Evolutionary conservation across 2,888 invertebrate genomes (phyloP).

Genomic region (Xestia xanthographa): DNA sequence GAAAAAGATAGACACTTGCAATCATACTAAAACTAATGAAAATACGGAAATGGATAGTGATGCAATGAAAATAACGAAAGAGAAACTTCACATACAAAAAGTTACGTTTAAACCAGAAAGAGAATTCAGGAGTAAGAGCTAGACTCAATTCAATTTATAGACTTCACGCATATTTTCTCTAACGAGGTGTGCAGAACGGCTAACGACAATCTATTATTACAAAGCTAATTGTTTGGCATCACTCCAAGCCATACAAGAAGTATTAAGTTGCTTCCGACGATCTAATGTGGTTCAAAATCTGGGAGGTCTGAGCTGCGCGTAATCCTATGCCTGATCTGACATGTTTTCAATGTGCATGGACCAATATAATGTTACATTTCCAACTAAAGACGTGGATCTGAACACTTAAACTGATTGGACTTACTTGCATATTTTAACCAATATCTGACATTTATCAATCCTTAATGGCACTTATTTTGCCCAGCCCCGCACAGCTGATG

Average conservation of each 20-base stretch:
- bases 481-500: background rate
- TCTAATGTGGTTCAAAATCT: conserved; percentile 17
- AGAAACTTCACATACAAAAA: too few species aligned
- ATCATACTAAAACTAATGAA: background rate
- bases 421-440: background rate
- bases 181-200: conserved; percentile 10
- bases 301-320: conserved; percentile 26
- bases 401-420: background rate
- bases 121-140: background rate
- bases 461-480: background rate
- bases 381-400: background rate
- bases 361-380: background rate
- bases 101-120: too few species aligned
- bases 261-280: conserved; percentile 24
- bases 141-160: background rate
- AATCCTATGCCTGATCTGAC: background rate
- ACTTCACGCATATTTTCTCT: conserved; percentile 22
- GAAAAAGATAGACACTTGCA: too few species aligned
- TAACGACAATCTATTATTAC: conserved; percentile 37
- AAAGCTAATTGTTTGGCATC: conserved; percentile 40
- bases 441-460: background rate
- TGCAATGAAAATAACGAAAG: too few species aligned
- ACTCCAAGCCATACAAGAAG: conserved; percentile 44
- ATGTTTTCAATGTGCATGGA: background rate
- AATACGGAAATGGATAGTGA: background rate